A percentile compares a stretch with the other conserved stretches of the same genome.
These are phyloP conservation scores for Chlorops oryzae DNA, from an alignment of 1,140 invertebrate genomes.

Conservation along the genomic window DNA sequence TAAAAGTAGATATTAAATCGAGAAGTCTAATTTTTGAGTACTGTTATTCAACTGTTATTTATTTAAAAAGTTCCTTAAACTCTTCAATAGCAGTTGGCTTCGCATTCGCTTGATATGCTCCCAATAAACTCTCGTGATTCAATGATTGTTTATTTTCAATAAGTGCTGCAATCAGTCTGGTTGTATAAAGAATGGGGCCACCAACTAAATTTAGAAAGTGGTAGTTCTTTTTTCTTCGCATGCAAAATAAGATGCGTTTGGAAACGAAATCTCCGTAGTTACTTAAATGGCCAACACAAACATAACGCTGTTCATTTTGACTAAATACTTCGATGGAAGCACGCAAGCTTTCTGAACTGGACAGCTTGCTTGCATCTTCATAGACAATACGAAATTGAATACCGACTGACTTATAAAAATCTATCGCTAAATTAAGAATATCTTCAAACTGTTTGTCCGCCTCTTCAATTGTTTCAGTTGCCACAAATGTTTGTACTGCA, in stretches of 20 bases:
- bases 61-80: too few relatives aligned
- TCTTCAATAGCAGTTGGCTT: too few relatives aligned
- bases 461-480: conserved; percentile 38
- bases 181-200: conserved; percentile 57
- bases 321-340: conserved; percentile 60
- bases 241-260: conserved; percentile 57
- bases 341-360: conserved; percentile 52
- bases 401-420: conserved; percentile 53
- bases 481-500: conserved; percentile 51
- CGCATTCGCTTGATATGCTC: too few relatives aligned
- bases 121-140: conserved; percentile 10
- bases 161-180: conserved; percentile 54
- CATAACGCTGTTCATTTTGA: conserved; percentile 48
- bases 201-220: conserved; percentile 54
- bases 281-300: conserved; percentile 58
- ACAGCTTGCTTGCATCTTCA: conserved; percentile 49
- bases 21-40: too few relatives aligned
- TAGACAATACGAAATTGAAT: conserved; percentile 55
- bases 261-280: conserved; percentile 56
- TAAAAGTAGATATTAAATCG: too few relatives aligned
- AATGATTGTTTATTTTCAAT: conserved; percentile 51
- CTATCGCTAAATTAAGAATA: conserved; percentile 45
- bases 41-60: too few relatives aligned
- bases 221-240: conserved; percentile 46
- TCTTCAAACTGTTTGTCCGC: conserved; percentile 49